These are phyloP conservation scores for Anthonomus grandis DNA, from an alignment of 1,140 invertebrate genomes.

Conservation along the genomic window DNA sequence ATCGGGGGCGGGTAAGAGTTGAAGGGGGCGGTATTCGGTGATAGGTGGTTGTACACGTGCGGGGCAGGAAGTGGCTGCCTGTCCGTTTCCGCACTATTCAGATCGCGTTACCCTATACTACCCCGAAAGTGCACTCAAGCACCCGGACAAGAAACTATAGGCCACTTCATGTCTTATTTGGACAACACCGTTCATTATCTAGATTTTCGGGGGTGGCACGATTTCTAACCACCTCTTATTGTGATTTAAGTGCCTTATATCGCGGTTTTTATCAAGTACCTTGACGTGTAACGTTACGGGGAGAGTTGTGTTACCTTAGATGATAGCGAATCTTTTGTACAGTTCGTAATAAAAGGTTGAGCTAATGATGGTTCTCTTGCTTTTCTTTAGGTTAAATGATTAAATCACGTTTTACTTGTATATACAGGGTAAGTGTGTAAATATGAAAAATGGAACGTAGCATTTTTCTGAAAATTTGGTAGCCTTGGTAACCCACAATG, in stretches of 20 bases:
- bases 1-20: not conserved
- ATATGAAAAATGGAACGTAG: too few relatives aligned
- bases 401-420: too few relatives aligned
- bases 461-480: too few relatives aligned
- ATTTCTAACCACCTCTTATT: constrained; percentile 19
- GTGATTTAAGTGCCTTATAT: constrained; percentile 1
- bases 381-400: too few relatives aligned
- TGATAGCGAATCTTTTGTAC: too few relatives aligned
- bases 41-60: constrained; percentile 26
- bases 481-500: too few relatives aligned
- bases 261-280: constrained; percentile 5
- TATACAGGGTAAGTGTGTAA: too few relatives aligned
- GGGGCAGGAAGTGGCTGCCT: constrained; percentile 21
- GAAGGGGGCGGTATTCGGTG: constrained; percentile 1
- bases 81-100: constrained; percentile 16
- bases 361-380: too few relatives aligned
- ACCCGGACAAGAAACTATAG: not conserved
- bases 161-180: constrained; percentile 24
- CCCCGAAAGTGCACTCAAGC: constrained; percentile 7
- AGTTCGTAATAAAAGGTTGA: too few relatives aligned
- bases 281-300: constrained; percentile 6
- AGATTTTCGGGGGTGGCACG: constrained; percentile 25
- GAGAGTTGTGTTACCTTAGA: too few relatives aligned
- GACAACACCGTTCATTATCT: constrained; percentile 24
- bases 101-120: constrained; percentile 10